Evolutionary conservation across 2,888 invertebrate genomes (phyloP).

Genomic region (Pyrochroa serraticornis): DNA sequence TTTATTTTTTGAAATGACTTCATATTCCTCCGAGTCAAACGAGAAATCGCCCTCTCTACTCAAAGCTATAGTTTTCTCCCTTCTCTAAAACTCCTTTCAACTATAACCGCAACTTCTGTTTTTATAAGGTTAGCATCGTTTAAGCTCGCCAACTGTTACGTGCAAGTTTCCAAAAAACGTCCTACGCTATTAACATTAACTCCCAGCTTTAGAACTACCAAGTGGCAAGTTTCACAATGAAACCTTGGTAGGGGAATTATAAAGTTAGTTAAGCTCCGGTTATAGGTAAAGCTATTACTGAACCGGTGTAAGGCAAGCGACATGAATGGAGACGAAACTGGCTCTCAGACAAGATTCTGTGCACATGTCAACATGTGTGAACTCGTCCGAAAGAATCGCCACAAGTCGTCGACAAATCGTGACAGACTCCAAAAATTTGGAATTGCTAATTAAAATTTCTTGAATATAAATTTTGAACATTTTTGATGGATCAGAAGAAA

Average conservation of each 20-base stretch:
- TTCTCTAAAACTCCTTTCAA: background rate
- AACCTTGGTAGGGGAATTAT: conserved; percentile 26
- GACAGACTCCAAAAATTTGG: too few relatives aligned
- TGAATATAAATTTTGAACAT: too few relatives aligned
- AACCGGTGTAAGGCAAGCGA: background rate
- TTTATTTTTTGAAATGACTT: conserved; percentile 6
- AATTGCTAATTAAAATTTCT: too few relatives aligned
- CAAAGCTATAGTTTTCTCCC: background rate
- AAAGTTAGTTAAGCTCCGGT: conserved; percentile 27
- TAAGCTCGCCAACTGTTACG: conserved; percentile 23
- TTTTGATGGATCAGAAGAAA: too few relatives aligned
- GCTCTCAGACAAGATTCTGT: background rate
- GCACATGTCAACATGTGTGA: background rate
- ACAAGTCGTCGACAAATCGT: too few relatives aligned
- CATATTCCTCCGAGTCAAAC: background rate
- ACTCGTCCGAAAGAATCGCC: too few relatives aligned
- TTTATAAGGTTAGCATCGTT: conserved; percentile 16
- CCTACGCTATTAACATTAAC: conserved; percentile 27
- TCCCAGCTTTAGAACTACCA: conserved; percentile 24
- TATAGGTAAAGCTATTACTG: conserved; percentile 20
- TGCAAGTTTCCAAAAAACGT: conserved; percentile 26
- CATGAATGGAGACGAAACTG: background rate
- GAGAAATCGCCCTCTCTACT: background rate
- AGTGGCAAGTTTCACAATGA: conserved; percentile 26
- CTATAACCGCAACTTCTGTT: conserved; percentile 6